Conservation (phyloP, 2,888 invertebrate genomes). For the Chromoteleia sp. region DNA sequence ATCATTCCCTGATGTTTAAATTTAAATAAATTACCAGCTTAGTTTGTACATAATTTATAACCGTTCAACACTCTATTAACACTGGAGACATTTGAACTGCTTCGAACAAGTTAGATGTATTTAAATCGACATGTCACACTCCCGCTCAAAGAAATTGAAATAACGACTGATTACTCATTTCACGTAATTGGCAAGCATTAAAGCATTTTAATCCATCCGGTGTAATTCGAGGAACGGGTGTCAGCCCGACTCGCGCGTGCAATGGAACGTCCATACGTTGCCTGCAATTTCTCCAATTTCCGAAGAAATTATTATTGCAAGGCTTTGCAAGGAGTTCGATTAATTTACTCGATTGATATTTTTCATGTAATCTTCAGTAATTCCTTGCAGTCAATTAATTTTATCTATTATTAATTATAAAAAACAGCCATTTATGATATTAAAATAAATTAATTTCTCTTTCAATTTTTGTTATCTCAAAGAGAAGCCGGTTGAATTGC, state of each 20-base stretch:
- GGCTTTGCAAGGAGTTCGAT: neutral
- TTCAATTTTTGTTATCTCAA: too few relatives aligned
- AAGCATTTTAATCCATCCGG: constrained; percentile 42
- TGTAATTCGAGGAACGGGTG: constrained; percentile 5
- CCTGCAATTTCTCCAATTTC: constrained; percentile 19
- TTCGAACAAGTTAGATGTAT: constrained; percentile 38
- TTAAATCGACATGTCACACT: constrained; percentile 33
- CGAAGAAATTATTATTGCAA: constrained; percentile 22
- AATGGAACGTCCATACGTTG: neutral
- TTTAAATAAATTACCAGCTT: constrained; percentile 39
- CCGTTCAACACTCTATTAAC: constrained; percentile 36
- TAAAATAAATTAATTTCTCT: too few relatives aligned
- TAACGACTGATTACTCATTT: constrained; percentile 49
- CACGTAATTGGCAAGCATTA: constrained; percentile 37
- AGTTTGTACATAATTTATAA: constrained; percentile 22
- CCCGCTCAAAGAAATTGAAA: constrained; percentile 19
- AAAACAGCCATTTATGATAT: too few relatives aligned
- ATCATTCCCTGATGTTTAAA: constrained; percentile 2
- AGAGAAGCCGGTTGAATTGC: too few relatives aligned
- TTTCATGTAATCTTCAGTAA: neutral
- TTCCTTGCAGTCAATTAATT: too few relatives aligned
- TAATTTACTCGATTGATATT: neutral
- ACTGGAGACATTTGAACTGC: constrained; percentile 24
- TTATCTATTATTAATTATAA: too few relatives aligned
- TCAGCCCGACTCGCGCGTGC: constrained; percentile 11